Base-by-base conservation (phyloP, 2,797 vertebrate species). In the Propithecus perrieri region DNA sequence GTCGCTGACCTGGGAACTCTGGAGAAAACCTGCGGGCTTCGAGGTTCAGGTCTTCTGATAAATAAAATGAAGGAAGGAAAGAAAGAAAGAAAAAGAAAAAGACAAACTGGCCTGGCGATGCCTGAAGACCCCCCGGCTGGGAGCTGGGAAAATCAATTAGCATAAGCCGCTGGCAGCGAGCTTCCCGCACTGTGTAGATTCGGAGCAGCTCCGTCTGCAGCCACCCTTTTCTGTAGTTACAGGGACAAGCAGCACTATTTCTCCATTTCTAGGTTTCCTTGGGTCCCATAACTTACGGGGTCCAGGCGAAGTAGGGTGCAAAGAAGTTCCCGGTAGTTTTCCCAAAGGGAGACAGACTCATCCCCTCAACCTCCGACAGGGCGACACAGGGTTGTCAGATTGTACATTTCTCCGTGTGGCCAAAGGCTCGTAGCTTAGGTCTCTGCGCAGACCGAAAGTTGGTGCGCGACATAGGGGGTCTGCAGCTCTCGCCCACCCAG, bases 71-170 rank as follows among this genome's bases (percentile, higher is more conserved):
- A 79, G 28, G 12, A 57, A 88, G 48, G 74, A 59, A 83, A n/a
- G 26, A 33, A 55, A 35, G 38, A 26, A 50, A 46, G 41, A 85
- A 93, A 85, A 65, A 63, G n/a, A 35, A 74, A 78, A 81, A 41
- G 69, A 67, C 48, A 85, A 91, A 63, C 59, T 76, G 63, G 81
- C 83, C 84, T 4, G 72, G 30, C 20, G 53, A 30, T 7, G 41
- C 78, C 75, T 18, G 57, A 41, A 92, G 75, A 95, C 86, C 89
- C 65, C 65, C 0, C 8, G 75, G 48, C 71, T 28, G 35, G 71
- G 50, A 95, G 43, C 94, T 26, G 75, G 61, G 65, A 43, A 78
- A 96, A 95, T 85, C 80, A 94, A 83, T 96, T 89, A 96, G 80
- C 93, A 59, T 93, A 91, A 94, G 57, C 80, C 57, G 61, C 76